Evolutionary conservation across 2,888 invertebrate species (phyloP).

Genomic region (Acanthosepion esculentum): DNA sequence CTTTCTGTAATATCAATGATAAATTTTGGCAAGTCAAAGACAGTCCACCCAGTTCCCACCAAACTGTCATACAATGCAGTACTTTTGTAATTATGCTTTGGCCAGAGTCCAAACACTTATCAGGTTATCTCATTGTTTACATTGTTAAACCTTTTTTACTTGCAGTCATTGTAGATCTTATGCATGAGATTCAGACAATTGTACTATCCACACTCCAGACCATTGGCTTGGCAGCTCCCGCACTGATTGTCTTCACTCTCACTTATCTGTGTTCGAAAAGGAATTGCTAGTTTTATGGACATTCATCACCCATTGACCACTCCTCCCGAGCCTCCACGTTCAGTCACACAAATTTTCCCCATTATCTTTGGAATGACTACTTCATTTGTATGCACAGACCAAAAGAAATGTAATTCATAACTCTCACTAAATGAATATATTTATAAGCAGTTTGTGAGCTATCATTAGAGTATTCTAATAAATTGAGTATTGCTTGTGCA

Average conservation of each 20-base stretch:
- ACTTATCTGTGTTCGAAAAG: not conserved
- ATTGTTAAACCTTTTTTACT: not conserved
- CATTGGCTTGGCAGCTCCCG: not conserved
- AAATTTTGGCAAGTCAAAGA: not conserved
- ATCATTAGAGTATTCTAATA: too few relatives aligned
- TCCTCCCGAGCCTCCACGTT: not conserved
- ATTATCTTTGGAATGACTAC: not conserved
- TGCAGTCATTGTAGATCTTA: not conserved
- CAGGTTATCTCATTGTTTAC: conserved; percentile 33
- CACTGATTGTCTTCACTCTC: not conserved
- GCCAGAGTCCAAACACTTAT: not conserved
- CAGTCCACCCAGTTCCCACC: not conserved
- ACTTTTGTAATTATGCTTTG: conserved; percentile 18
- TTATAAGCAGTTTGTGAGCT: too few relatives aligned
- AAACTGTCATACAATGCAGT: not conserved
- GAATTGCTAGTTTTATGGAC: not conserved
- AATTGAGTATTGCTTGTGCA: too few relatives aligned
- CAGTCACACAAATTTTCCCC: not conserved
- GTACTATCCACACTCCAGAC: not conserved
- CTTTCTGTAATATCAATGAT: not conserved
- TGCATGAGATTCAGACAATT: conserved; percentile 22
- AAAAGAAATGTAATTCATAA: conserved; percentile 8
- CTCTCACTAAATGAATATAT: not conserved
- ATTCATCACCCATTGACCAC: not conserved
- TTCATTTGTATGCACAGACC: not conserved